Percentiles rank a stretch among this genome's conserved stretches.
Conservation (phyloP, 1,140 invertebrate species). For the Drosophila albomicans region DNA sequence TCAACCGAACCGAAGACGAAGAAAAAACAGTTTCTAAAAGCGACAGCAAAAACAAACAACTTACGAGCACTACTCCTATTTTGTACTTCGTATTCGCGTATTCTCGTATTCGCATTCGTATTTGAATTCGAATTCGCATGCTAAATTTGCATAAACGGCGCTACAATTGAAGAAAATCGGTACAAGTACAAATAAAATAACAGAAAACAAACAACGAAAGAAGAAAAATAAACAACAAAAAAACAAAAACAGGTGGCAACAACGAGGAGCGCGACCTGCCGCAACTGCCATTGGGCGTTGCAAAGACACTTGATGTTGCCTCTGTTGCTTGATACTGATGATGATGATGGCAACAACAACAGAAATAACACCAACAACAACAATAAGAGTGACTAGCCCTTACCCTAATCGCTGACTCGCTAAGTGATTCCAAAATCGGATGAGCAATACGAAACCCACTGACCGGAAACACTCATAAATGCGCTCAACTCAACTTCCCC, state of each 20-base stretch:
- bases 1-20: slow-evolving; percentile 66
- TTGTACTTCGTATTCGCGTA: slow-evolving; percentile 18
- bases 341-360: slow-evolving; percentile 5
- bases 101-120: slow-evolving; percentile 15
- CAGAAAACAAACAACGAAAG: slow-evolving; percentile 55
- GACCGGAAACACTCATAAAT: slow-evolving; percentile 80
- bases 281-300: slow-evolving; percentile 27
- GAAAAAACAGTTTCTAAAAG: slow-evolving; percentile 52
- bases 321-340: slow-evolving; percentile 5
- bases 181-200: slow-evolving; percentile 73
- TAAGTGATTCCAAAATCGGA: slow-evolving; percentile 34
- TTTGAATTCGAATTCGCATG: slow-evolving; percentile 51
- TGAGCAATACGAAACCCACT: slow-evolving; percentile 41
- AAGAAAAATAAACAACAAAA: slow-evolving; percentile 46
- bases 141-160: slow-evolving; percentile 80
- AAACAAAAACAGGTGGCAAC: slow-evolving; percentile 40
- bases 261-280: slow-evolving; percentile 51
- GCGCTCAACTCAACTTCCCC: slow-evolving; percentile 3
- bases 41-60: slow-evolving; percentile 74
- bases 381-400: slow-evolving; percentile 11
- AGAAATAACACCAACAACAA: too few relatives aligned
- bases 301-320: slow-evolving; percentile 8
- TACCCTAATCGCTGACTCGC: slow-evolving; percentile 60
- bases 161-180: slow-evolving; percentile 82
- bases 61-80: slow-evolving; percentile 37